phyloP scores from a whole-genome alignment of 1,140 invertebrate genomes.

The Apis cerana region DNA sequence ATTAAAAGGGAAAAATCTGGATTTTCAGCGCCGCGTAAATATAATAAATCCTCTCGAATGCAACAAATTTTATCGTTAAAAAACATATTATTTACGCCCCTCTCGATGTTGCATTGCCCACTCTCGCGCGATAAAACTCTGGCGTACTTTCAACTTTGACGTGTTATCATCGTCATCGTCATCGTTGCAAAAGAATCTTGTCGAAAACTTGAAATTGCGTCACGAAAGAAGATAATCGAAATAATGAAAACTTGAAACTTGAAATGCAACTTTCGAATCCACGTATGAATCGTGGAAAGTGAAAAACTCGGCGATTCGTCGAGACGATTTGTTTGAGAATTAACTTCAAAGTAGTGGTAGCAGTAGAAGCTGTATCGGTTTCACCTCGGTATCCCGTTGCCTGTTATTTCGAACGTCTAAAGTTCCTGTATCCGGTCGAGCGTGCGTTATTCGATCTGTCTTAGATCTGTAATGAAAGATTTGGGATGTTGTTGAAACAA shows the following conservation, averaged over 20 bases:
- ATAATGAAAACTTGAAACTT: no score
- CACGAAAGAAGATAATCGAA: no score
- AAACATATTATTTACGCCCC: background rate
- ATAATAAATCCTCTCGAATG: background rate
- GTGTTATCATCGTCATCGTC: no score
- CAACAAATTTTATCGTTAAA: background rate
- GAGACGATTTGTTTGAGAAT: no score
- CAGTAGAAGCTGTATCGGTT: background rate
- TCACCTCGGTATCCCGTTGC: background rate
- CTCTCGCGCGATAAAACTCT: background rate
- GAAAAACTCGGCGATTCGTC: no score
- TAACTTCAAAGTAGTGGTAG: background rate
- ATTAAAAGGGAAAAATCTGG: constrained; percentile 9
- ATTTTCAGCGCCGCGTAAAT: background rate
- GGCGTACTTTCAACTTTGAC: background rate
- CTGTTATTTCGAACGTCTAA: background rate
- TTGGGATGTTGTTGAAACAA: constrained; percentile 4
- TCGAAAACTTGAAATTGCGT: no score
- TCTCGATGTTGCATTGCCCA: no score
- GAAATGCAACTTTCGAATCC: no score
- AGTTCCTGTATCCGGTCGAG: background rate
- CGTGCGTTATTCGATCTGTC: constrained; percentile 6
- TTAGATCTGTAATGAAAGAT: background rate
- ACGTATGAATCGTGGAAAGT: no score
- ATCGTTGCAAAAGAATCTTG: no score